Conservation (phyloP, 2,888 invertebrate species). For the Protophormia terraenovae region DNA sequence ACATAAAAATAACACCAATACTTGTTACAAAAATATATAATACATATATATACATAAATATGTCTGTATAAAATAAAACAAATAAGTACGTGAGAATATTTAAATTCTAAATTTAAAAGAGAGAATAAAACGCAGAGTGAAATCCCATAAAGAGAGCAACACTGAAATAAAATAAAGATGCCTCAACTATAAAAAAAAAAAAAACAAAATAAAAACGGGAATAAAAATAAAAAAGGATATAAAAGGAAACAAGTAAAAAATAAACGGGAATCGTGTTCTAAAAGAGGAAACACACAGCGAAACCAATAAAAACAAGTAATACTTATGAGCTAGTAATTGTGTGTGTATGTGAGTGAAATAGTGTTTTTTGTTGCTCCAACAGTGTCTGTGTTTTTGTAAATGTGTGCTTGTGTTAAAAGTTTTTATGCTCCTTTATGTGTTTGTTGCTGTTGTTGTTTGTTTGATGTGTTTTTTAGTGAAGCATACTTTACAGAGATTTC, state of each 20-base stretch:
- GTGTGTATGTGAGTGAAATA: neutral
- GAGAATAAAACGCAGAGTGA: constrained; percentile 18
- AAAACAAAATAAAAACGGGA: constrained; percentile 16
- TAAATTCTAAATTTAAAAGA: constrained; percentile 2
- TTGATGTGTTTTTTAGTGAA: constrained; percentile 29
- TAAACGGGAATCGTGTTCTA: constrained; percentile 31
- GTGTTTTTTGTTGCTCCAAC: neutral
- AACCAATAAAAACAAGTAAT: constrained; percentile 17
- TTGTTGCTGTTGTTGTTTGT: neutral
- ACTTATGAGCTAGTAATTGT: constrained; percentile 3
- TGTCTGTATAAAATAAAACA: neutral
- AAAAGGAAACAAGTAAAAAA: constrained; percentile 48
- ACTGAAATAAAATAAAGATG: neutral
- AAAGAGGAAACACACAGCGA: constrained; percentile 18
- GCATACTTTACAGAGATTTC: constrained; percentile 63
- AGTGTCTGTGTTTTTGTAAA: neutral
- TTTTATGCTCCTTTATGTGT: constrained; percentile 1
- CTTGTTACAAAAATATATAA: constrained; percentile 13
- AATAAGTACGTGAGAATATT: constrained; percentile 1
- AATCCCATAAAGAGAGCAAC: constrained; percentile 18
- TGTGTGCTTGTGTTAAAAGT: neutral
- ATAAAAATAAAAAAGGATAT: constrained; percentile 12
- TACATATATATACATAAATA: neutral
- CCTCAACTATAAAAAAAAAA: neutral
- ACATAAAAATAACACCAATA: constrained; percentile 60